A percentile compares a stretch with the other conserved stretches of the same genome.
Evolutionary conservation across 1,140 invertebrate species (phyloP).

Genomic region (Galendromus occidentalis): DNA sequence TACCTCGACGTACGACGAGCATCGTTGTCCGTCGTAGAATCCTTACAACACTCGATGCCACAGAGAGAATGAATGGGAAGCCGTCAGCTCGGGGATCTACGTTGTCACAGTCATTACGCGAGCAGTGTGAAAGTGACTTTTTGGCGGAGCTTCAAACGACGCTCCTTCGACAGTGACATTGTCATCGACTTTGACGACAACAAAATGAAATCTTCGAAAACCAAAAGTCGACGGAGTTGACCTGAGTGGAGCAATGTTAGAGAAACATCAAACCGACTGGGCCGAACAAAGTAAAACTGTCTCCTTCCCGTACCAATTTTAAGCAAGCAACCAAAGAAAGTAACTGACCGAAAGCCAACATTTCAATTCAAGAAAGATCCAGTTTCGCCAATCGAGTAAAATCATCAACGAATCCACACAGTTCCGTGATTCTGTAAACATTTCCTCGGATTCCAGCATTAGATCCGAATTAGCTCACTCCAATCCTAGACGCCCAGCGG

Average conservation of each 20-base stretch:
- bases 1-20: slow-evolving; percentile 18
- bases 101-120: neutral
- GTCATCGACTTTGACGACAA: neutral
- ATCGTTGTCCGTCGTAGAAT: neutral
- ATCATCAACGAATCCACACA: no score
- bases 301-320: neutral
- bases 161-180: neutral
- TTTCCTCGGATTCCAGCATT: no score
- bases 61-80: neutral
- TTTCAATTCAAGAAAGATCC: neutral
- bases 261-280: neutral
- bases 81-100: neutral
- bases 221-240: neutral
- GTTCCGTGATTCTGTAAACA: no score
- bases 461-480: no score
- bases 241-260: slow-evolving; percentile 2
- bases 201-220: neutral
- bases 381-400: no score
- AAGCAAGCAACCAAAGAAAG: neutral
- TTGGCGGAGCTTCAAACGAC: neutral
- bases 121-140: slow-evolving; percentile 5
- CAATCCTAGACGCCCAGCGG: no score
- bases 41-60: slow-evolving; percentile 5
- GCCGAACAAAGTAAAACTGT: neutral
- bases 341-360: neutral